These are phyloP conservation scores for Stomatorhinus ivindoensis DNA, from an alignment of 2,113 vertebrate species.

Conservation along the genomic window DNA sequence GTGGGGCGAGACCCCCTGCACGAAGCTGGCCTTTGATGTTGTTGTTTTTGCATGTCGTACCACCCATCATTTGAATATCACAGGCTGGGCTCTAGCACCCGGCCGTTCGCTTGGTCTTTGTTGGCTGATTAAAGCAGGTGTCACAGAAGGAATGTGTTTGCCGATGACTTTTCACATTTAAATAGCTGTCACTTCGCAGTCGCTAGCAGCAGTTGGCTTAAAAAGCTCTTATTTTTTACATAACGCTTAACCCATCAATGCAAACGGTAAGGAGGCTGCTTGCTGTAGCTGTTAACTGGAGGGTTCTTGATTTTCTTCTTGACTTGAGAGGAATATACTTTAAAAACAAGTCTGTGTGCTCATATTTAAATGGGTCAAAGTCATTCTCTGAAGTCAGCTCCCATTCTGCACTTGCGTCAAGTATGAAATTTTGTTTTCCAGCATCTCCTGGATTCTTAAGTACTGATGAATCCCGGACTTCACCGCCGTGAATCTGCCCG, in stretches of 20 bases:
- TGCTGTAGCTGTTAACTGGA: background rate
- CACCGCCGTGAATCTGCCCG: background rate
- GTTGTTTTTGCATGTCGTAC: conserved; percentile 30
- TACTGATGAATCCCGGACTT: background rate
- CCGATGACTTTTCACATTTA: conserved; percentile 39
- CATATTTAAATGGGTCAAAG: background rate
- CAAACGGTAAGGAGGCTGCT: conserved; percentile 21
- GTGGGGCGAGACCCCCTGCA: background rate
- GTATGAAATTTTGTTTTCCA: background rate
- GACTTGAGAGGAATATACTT: background rate
- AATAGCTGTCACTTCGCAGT: conserved; percentile 34
- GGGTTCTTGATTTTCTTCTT: conserved; percentile 8
- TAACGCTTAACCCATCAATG: conserved; percentile 33
- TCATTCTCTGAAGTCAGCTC: background rate
- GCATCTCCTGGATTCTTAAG: background rate
- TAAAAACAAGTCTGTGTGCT: background rate
- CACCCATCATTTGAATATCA: conserved; percentile 44
- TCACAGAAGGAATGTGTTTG: conserved; percentile 31
- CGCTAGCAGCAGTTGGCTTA: conserved; percentile 24
- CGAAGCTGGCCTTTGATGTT: conserved; percentile 38
- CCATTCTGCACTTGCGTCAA: background rate
- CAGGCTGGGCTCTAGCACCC: conserved; percentile 25
- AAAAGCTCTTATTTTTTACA: conserved; percentile 25
- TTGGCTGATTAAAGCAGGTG: conserved; percentile 37
- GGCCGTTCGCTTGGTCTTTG: conserved; percentile 29